Base-by-base conservation (phyloP, 2,113 vertebrate species). In the Hydrochoerus hydrochaeris region DNA sequence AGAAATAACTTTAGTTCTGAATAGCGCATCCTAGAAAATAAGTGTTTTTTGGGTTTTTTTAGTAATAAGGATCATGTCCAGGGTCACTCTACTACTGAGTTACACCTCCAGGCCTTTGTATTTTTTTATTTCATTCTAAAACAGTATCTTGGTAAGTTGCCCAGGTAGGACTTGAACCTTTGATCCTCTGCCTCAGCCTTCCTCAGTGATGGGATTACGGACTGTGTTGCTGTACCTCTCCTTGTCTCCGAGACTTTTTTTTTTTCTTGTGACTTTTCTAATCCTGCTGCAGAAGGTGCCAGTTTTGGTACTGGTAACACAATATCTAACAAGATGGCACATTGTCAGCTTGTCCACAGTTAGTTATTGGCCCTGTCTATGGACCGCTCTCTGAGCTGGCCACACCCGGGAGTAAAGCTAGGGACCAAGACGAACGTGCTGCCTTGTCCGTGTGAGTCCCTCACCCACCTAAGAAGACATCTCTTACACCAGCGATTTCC, bases 1-100 rank as follows among this genome's bases (percentile, higher is more conserved):
- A 88, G 10, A 52, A 83, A 90, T 84, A 78, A 82, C 49, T 90
- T 69, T 41, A 52, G 38, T 83, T 96, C 62, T 86, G 20, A 92
- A 58, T 57, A 16, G 44, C n/a, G 67, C 32, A 3, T 81, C 83
- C n/a, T 77, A 2, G 26, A 62, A 85, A 3, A 83, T 12, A 28
- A 75, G 32, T 77, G n/a, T 54, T 14, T 54, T 54, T 16, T 80
- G 41, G 75, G 58, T 81, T 91, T 65, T 67, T 54, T 24, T 7
- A 13, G 2, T 46, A 46, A 26, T 77, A 46, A 28, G 38, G 22
- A 73, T 26, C 22, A 41, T 26, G 38, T 22, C 10, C 24, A 73
- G 38, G 41, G 26, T 46, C 26, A 14, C 26, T 30, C 26, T 46
- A 9, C 44, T 14, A 30, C 12, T 77, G 44, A 46, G 41, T 77